Base-by-base conservation (phyloP, 2,888 invertebrate species). In the Drosophila paramelanica region DNA sequence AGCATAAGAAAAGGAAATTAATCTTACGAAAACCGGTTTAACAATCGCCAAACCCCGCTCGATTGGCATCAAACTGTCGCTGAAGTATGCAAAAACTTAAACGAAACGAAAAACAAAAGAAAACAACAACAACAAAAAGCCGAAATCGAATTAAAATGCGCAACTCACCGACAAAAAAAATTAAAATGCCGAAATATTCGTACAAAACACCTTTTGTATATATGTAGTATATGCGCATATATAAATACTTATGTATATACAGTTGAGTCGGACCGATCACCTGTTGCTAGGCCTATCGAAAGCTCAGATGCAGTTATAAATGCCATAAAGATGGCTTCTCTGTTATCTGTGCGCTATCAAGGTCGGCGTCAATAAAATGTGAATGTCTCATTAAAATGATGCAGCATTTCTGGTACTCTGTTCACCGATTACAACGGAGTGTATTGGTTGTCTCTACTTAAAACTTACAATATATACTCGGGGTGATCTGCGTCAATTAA, bases 11-110 rank as follows among this genome's bases (percentile, higher is more conserved):
- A 60, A 53, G 45, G 39, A 58, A 70, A 74, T 61, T 66, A 31
- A 58, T 70, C 51, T 66, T 55, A 31, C 14, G 23, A 27, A 71
- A 74, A 71, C 75, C 52, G 43, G 72, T 75, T 75, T 49, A 7
- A n/a, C 52, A 71, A 17, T 41, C 42, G 60, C 57, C 58, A 70
- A 61, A 17, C 61, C 66, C 66, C 20, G 47, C 46, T 50, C 55
- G 39, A 58, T n/a, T 56, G 23, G 42, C 14, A 17, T 39, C 31
- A 8, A 31, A 31, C 31, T 31, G 31, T 31, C 31, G 31, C 31
- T 31, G 55, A 38, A 33, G 25, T 51, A 74, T 55, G 31, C 27
- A 64, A 69, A 56, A 46, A 43, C 25, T 11, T 10, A 10, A 33
- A 33, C 33, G 33, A 33, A 33, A 10, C 33, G 36, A 38, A 25